These are phyloP conservation scores for Drosophila colorata DNA, from an alignment of 2,888 invertebrate genomes.

Conservation along the genomic window DNA sequence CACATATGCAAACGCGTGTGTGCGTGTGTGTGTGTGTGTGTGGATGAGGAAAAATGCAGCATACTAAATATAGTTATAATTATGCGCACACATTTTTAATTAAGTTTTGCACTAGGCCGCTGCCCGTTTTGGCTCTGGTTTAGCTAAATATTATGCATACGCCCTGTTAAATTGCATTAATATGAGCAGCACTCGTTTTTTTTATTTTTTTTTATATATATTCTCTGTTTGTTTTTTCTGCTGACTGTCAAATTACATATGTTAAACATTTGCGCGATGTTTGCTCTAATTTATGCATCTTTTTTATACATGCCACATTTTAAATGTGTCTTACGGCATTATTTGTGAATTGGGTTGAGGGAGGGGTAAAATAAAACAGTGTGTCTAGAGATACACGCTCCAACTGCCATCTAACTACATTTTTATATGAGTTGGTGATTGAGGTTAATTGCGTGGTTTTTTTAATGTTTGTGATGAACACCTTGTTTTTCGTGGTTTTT, in stretches of 20 bases:
- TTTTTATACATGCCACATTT: conserved; percentile 21
- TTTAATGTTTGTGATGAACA: neutral
- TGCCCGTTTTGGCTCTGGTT: conserved; percentile 53
- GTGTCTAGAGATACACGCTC: neutral
- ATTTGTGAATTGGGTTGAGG: conserved; percentile 41
- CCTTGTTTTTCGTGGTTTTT: too few relatives aligned
- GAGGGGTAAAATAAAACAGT: neutral
- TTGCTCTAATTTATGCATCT: conserved; percentile 56
- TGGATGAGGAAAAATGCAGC: conserved; percentile 47
- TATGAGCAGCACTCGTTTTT: conserved; percentile 43
- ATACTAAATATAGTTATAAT: conserved; percentile 80
- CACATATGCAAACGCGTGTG: conserved; percentile 48
- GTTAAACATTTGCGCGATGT: conserved; percentile 60
- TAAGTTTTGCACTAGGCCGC: conserved; percentile 68
- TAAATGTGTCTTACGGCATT: conserved; percentile 17
- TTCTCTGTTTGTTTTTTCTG: conserved; percentile 1
- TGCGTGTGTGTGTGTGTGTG: conserved; percentile 9
- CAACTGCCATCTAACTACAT: neutral
- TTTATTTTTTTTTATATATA: conserved; percentile 8
- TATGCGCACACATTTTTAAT: conserved; percentile 80
- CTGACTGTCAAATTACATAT: conserved; percentile 64
- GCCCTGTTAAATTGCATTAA: conserved; percentile 78
- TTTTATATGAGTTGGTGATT: neutral
- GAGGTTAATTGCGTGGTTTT: too few relatives aligned
- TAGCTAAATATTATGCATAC: conserved; percentile 77